Evolutionary conservation across 2,797 vertebrate species (phyloP), one percentile per base, ranked within the genome.

Genomic region (Micrastur ruficollis): DNA sequence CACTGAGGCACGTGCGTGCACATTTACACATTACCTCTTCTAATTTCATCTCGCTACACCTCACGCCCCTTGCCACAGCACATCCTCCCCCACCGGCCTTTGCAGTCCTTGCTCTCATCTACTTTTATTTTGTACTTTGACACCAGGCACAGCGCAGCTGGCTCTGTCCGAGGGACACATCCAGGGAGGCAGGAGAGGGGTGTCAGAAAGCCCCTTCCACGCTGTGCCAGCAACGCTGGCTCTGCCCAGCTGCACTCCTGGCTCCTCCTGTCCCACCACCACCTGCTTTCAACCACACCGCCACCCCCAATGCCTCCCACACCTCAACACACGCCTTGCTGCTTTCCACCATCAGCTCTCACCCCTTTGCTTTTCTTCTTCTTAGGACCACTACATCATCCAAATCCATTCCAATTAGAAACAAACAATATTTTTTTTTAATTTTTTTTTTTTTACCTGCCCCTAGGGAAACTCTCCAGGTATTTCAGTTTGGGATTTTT

Each of bases 1-100:
- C 81, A 76, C 2, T 0, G 0, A 92, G 46, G n/a, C 42, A 34
- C 1, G 0, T 2, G 14, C 0, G 0, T 6, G 3, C 2, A 5
- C 0, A 0, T 67, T 81, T 66, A 50, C 52, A 40, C 13, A 12
- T 38, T 68, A 32, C 44, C n/a, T n/a, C n/a, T 85, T 78, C 72
- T 80, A 86, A 81, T 50, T 82, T 67, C 61, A 70, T 32, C 63
- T 76, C 4, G 1, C 71, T 50, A 27, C 0, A 0, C 70, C 55
- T 93, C 70, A 63, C 2, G 4, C 4, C 44, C 38, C 32, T 55
- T 6, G 9, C 52, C 49, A 59, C 55, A 36, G 50, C 21, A 42
- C 55, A 89, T 55, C 49, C 81, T 89, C 72, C 81, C 38, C 25
- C 32, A 12, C 5, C 2, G 19, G 47, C 59, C 50, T 88, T 34